Base-by-base conservation (phyloP, 2,113 vertebrate species). In the Beaufortia kweichowensis region DNA sequence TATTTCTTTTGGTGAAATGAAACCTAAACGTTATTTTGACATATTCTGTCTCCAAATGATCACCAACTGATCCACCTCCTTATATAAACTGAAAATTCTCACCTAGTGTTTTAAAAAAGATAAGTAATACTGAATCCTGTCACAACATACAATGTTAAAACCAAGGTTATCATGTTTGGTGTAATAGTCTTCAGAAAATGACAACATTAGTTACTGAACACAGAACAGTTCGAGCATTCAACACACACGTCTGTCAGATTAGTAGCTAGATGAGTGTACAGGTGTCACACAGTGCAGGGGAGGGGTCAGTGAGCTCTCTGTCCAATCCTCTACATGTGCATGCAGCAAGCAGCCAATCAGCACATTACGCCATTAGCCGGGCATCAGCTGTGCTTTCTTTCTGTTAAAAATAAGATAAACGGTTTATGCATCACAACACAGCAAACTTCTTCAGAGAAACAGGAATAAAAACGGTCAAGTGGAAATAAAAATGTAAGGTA, bases 281-380 rank as follows among this genome's bases (percentile, higher is more conserved):
- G 91, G 91, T 90, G 93, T 83, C 90, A 92, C 81, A 93, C 29
- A 11, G 67, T 70, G 29, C 48, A 70, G 39, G 92, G 93, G 87
- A 91, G 90, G 92, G 91, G 89, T 83, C 91, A 93, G 93, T 88
- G 92, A 86, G 92, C 84, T 94, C 83, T 88, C 89, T 91, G 91
- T 93, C 92, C 94, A 94, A 94, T 96, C 95, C 94, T 26, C 59
- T 94, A 92, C 67, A n/a, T 93, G 91, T 90, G 93, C 95, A 97
- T 98, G 95, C 96, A 97, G 96, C 94, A 95, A 95, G 94, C 94
- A 94, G 94, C 91, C 94, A 93, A 93, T 94, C 88, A 94, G 85
- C 91, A 93, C 90, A 92, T 93, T 93, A 96, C 90, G 93, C 91
- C 89, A 90, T 93, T 91, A 95, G 91, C 92, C 89, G 88, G 90